phyloP scores from a whole-genome alignment of 2,797 vertebrate species.

The Lepus oiostolus region DNA sequence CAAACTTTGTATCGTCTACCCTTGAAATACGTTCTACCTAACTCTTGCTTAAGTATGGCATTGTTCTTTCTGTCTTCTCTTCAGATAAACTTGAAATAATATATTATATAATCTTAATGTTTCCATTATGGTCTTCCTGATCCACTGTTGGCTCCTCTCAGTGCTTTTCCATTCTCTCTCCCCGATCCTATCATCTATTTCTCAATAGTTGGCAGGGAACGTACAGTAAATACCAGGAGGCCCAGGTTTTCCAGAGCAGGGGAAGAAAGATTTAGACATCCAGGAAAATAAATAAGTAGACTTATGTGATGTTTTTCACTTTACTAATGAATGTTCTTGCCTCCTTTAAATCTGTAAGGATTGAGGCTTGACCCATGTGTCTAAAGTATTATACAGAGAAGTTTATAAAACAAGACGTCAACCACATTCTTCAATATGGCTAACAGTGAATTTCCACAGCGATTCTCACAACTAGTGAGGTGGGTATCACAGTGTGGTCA shows the following conservation, averaged over 20 bases:
- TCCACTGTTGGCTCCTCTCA: background rate
- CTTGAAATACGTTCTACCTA: background rate
- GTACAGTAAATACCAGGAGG: background rate
- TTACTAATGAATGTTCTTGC: background rate
- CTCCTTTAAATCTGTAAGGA: background rate
- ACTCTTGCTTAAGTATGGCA: background rate
- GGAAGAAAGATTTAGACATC: background rate
- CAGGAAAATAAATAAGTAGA: background rate
- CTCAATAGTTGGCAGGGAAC: background rate
- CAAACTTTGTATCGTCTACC: background rate
- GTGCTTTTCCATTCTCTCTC: background rate
- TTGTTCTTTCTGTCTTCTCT: background rate
- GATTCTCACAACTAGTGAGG: background rate
- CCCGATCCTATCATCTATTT: background rate
- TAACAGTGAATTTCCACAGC: background rate
- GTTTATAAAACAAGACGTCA: background rate
- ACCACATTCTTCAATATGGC: background rate
- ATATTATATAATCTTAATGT: background rate
- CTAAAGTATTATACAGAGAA: background rate
- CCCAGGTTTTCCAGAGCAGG: background rate
- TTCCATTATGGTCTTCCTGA: background rate
- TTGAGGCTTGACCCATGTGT: background rate
- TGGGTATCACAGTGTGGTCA: background rate
- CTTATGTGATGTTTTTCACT: background rate
- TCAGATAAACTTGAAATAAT: background rate